Conservation (phyloP, 2,888 invertebrate species). For the Molanna angustata region DNA sequence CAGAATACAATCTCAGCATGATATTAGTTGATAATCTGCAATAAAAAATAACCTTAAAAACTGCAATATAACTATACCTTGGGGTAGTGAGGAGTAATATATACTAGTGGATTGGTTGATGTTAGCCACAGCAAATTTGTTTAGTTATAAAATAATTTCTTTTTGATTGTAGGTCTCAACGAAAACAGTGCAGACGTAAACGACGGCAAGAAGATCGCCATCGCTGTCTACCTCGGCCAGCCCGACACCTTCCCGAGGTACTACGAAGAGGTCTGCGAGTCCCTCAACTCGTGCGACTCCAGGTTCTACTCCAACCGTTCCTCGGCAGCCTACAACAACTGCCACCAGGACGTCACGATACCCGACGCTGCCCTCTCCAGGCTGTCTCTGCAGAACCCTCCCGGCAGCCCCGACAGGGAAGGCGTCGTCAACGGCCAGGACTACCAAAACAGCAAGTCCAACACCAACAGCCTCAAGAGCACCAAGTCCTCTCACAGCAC, state of each 20-base stretch:
- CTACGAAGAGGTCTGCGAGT: constrained; percentile 63
- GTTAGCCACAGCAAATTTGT: too few species aligned
- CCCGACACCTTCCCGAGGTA: constrained; percentile 73
- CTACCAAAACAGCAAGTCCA: constrained; percentile 45
- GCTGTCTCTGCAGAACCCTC: constrained; percentile 34
- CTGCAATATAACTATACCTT: too few species aligned
- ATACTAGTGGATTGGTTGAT: too few species aligned
- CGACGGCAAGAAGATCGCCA: constrained; percentile 84
- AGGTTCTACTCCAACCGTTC: constrained; percentile 57
- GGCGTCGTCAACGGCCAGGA: constrained; percentile 13
- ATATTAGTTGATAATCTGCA: too few species aligned
- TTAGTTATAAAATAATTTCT: constrained; percentile 7
- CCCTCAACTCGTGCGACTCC: constrained; percentile 62
- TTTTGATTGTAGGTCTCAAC: constrained; percentile 46
- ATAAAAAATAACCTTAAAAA: too few species aligned
- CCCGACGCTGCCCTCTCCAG: constrained; percentile 33
- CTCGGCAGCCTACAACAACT: constrained; percentile 47
- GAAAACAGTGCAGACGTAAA: constrained; percentile 66
- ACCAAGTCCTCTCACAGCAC: constrained; percentile 56
- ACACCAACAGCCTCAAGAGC: constrained; percentile 55
- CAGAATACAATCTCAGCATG: too few species aligned
- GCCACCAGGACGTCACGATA: constrained; percentile 37
- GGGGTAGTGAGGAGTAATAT: too few species aligned
- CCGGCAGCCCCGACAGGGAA: constrained; percentile 23
- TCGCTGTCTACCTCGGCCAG: constrained; percentile 84